Base-by-base conservation (phyloP, 1,140 invertebrate genomes). In the Campoletis sonorensis region DNA sequence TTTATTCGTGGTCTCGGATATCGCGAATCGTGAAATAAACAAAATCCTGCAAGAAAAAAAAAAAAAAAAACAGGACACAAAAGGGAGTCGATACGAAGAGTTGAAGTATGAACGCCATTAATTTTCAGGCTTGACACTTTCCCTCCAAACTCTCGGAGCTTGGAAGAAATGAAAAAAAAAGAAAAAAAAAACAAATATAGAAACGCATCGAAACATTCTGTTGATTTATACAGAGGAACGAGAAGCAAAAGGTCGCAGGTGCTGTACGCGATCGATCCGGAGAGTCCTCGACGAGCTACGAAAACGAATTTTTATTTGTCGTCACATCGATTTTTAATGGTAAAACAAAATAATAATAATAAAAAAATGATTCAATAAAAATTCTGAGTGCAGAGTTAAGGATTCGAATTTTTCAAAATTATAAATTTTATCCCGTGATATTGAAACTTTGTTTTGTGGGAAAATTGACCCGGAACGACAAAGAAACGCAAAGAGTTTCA, bases 31-130 rank as follows among this genome's bases (percentile, higher is more conserved):
- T 85, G 80, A 80, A 79, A 84, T 13, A 37, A 37, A n/a, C n/a
- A 64, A 78, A 67, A 79, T 85, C 81, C 81, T 54, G 79, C 76
- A 73, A 81, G 73, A 54, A 82, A 8, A 77, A 80, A 71, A 8
- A 77, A 80, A 71, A 58, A 81, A 84, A 68, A 82, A 81, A 82
- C 82, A 70, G 72, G 58, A 40, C 10, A 16, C 5, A 23, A 13
- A 68, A 23, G 58, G 72, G 37, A 33, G 45, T 27, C n/a, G 67
- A 81, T 23, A 40, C 45, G 37, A 58, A 81, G 76, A 73, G 78
- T 76, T 87, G 82, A 89, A 88, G 84, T 87, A 89, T 86, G 85
- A 86, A 77, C 64, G 81, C 85, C 86, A 88, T 89, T 86, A 86
- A 90, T 90, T 89, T 84, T 81, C 76, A 67, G 71, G n/a, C 64